Base-by-base conservation (phyloP, 92 coral and sea anemone genomes). In the Muricea muricata region DNA sequence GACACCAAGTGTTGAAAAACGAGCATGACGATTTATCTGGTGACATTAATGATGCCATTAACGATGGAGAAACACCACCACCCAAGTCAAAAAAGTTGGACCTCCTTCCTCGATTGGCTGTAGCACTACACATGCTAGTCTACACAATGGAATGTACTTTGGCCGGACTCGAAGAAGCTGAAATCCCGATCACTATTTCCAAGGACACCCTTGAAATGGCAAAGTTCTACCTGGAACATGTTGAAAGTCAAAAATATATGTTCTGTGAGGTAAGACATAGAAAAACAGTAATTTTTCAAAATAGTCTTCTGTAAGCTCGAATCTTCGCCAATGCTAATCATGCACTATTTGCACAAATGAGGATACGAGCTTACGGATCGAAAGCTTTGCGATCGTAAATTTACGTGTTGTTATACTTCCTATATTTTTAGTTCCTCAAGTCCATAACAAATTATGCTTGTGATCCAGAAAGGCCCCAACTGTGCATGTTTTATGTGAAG, bases 1-100 rank as follows among this genome's bases (percentile, higher is more conserved):
- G 29, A 84, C 29, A 40, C n/a, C n/a, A 45, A 32, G 45, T 60
- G 28, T 29, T 84, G 35, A 47, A 78, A 34, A 68, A 79, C 23
- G 65, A 47, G 28, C 69, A 63, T 30, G 81, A 77, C 60, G 65
- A 35, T 6, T 89, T 85, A 34, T 69, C 81, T 23, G 20, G 46
- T 13, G 83, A 85, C 11, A 78, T 89, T 28, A 89, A 85, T 47
- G 79, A 85, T 15, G 86, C 78, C 17, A 89, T 89, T 9, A 37
- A 28, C 25, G 76, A 89, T 31, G 89, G 92, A 69, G 74, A 48
- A 61, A 86, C 86, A 8, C 15, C 65, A 57, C 89, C 92, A 4
- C 93, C 93, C 18, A 90, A 86, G 46, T 90, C 85, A 56, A 90
- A 90, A 42, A 75, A 66, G 57, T 87, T 89, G 30, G 88, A 86